Conservation (phyloP, 2,113 vertebrate genomes). For the Uria lomvia region DNA sequence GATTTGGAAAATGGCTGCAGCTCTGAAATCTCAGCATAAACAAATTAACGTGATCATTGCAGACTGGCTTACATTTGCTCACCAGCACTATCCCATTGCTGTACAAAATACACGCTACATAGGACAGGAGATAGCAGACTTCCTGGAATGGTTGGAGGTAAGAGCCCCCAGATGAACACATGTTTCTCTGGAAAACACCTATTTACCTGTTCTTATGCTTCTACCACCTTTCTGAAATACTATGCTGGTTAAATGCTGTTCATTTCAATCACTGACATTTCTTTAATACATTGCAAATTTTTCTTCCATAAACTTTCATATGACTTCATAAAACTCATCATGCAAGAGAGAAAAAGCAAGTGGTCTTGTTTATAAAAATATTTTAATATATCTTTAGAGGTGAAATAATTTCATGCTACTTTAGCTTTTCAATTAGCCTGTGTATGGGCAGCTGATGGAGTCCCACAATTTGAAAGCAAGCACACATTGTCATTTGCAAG, state of each 20-base stretch:
- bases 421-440: background rate
- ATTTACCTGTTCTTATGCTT: background rate
- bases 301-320: background rate
- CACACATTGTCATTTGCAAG: background rate
- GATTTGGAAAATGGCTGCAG: constrained; percentile 80
- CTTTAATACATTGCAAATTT: background rate
- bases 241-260: background rate
- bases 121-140: constrained; percentile 84
- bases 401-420: background rate
- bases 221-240: background rate
- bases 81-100: constrained; percentile 84
- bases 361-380: background rate
- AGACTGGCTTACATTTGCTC: constrained; percentile 85
- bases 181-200: background rate
- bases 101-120: constrained; percentile 81
- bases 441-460: background rate
- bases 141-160: constrained; percentile 89
- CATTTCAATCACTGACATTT: background rate
- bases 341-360: background rate
- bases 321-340: background rate
- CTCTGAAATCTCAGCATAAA: constrained; percentile 72
- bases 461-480: background rate
- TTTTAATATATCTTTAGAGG: background rate
- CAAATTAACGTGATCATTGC: constrained; percentile 81
- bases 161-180: background rate